A percentile compares a stretch with the other conserved stretches of the same genome.
Evolutionary conservation across 2,888 invertebrate species (phyloP).

Genomic region (Crepidodera aurea): DNA sequence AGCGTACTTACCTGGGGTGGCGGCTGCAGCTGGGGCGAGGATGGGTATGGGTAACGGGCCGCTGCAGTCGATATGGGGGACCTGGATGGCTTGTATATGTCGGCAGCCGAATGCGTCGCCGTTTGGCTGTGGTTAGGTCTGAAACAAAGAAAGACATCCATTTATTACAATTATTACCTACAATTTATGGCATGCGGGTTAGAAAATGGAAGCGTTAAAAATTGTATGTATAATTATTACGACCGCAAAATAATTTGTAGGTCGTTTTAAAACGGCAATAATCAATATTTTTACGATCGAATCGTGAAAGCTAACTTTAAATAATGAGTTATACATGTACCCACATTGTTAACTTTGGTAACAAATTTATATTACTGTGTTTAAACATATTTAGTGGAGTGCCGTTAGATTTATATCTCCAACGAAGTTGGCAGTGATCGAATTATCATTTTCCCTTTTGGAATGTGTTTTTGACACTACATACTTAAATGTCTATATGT

Average conservation of each 20-base stretch:
- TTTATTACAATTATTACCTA: slow-evolving; percentile 5
- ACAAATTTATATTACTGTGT: too few species aligned
- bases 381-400: too few species aligned
- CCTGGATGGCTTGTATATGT: slow-evolving; percentile 60
- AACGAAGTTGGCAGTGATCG: too few species aligned
- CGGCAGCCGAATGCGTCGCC: slow-evolving; percentile 48
- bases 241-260: neutral
- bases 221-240: slow-evolving; percentile 4
- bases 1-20: slow-evolving; percentile 45
- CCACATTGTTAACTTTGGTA: too few species aligned
- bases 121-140: slow-evolving; percentile 53
- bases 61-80: slow-evolving; percentile 61
- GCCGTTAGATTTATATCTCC: too few species aligned
- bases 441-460: too few species aligned
- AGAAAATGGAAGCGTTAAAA: neutral
- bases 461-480: too few species aligned
- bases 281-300: slow-evolving; percentile 6
- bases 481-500: too few species aligned
- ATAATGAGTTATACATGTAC: neutral
- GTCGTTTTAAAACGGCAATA: neutral
- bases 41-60: slow-evolving; percentile 64
- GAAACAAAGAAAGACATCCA: slow-evolving; percentile 36
- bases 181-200: slow-evolving; percentile 6
- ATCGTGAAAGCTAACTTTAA: neutral
- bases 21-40: slow-evolving; percentile 60